Conservation (phyloP, 2,797 vertebrate genomes). For the Alfaro cultratus region DNA sequence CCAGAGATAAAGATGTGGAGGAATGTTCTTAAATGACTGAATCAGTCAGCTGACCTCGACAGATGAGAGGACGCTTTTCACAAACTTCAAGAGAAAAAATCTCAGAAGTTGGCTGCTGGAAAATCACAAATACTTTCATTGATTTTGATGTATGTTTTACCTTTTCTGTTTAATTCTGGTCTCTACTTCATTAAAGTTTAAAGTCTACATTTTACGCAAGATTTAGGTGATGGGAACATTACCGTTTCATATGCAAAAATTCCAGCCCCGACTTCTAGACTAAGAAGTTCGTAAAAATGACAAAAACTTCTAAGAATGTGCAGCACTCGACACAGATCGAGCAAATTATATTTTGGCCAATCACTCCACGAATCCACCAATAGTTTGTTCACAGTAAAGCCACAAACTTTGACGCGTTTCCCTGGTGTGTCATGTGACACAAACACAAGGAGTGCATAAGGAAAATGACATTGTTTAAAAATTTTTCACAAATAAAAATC, state of each 20-base stretch:
- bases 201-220: background rate
- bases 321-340: background rate
- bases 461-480: background rate
- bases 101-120: background rate
- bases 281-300: background rate
- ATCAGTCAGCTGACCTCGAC: conserved; percentile 1
- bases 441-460: background rate
- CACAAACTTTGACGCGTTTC: background rate
- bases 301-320: background rate
- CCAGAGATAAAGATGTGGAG: background rate
- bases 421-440: background rate
- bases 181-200: background rate
- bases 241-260: background rate
- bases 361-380: background rate
- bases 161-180: background rate
- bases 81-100: background rate
- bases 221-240: background rate
- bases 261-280: background rate
- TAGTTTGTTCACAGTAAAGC: background rate
- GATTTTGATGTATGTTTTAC: background rate
- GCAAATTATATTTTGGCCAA: background rate
- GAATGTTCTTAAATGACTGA: background rate
- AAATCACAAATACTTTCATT: background rate
- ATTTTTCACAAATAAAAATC: background rate
- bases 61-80: background rate